Evolutionary conservation across 1,140 invertebrate species (phyloP).

Genomic region (Vanessa tameamea): DNA sequence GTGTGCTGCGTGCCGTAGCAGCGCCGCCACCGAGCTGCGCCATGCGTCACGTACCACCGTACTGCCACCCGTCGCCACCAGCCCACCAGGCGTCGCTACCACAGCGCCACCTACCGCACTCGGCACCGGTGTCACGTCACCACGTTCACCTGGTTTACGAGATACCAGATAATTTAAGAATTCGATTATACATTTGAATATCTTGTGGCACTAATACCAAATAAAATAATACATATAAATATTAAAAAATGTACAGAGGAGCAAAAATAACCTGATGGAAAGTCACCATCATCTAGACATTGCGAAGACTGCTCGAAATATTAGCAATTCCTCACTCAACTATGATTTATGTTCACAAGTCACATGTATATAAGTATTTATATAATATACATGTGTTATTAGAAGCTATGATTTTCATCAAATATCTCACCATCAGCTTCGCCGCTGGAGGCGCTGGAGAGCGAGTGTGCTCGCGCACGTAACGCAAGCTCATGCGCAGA

Average conservation of each 20-base stretch:
- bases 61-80: conserved; percentile 63
- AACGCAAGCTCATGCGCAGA: conserved; percentile 46
- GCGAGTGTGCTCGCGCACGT: conserved; percentile 65
- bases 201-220: not conserved
- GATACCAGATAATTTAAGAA: too few species aligned
- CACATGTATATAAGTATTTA: too few species aligned
- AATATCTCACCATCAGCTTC: conserved; percentile 56
- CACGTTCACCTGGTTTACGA: conserved; percentile 84
- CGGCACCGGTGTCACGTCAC: conserved; percentile 89
- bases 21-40: conserved; percentile 64
- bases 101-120: conserved; percentile 38
- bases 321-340: too few species aligned
- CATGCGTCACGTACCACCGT: conserved; percentile 67
- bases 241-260: too few species aligned
- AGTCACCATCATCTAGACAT: too few species aligned
- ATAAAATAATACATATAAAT: too few species aligned
- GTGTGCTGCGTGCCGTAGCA: conserved; percentile 61
- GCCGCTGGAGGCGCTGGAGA: conserved; percentile 88
- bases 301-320: too few species aligned
- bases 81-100: not conserved
- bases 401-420: too few species aligned
- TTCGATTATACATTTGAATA: not conserved
- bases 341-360: too few species aligned
- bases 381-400: too few species aligned
- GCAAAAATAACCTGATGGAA: too few species aligned